A percentile compares a stretch with the other conserved stretches of the same genome.
Conservation (phyloP, 35 echinoderm and acorn worm genomes). For the Heliocidaris tuberculata region DNA sequence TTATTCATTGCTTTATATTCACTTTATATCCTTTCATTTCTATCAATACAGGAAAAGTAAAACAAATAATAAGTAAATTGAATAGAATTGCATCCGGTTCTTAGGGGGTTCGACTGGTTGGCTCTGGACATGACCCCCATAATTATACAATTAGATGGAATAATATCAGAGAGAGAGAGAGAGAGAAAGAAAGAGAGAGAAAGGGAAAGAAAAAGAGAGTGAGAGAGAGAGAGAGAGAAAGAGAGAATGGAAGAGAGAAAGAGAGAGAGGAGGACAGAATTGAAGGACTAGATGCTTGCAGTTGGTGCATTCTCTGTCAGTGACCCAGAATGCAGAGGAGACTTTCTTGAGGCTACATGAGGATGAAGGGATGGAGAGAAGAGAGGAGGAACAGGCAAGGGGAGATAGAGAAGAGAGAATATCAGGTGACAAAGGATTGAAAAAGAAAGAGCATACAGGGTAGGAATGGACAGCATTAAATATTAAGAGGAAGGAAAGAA, state of each 20-base stretch:
- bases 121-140: neutral
- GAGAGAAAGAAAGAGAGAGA: neutral
- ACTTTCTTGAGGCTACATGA: neutral
- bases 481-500: neutral
- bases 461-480: neutral
- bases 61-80: neutral
- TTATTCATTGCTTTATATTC: neutral
- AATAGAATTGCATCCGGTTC: neutral
- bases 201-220: neutral
- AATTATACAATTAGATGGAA: conserved; percentile 13
- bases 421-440: too few species aligned
- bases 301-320: neutral
- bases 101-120: neutral
- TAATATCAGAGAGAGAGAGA: neutral
- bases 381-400: neutral
- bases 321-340: neutral
- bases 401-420: neutral
- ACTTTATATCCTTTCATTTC: neutral
- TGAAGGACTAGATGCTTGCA: neutral
- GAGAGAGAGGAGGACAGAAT: neutral
- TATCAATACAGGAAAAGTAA: neutral
- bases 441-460: neutral
- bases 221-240: neutral
- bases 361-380: neutral
- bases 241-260: neutral